Conservation (phyloP, 2,113 vertebrate genomes). For the Epinephelus cyanopodus region DNA sequence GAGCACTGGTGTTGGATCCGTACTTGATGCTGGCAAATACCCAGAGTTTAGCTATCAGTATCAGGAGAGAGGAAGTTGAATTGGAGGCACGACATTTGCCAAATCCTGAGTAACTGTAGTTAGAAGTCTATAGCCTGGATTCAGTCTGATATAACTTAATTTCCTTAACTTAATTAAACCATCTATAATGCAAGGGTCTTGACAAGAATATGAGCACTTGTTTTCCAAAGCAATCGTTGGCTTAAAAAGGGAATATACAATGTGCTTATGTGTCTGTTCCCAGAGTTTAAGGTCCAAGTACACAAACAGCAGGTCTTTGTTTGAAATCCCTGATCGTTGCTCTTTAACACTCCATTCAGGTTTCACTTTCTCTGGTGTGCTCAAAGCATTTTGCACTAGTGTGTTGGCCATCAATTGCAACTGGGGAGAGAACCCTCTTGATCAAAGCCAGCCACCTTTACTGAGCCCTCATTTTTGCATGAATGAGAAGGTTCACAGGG, state of each 20-base stretch:
- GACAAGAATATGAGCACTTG: background rate
- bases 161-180: constrained; percentile 17
- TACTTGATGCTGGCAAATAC: background rate
- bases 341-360: background rate
- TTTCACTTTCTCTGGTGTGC: constrained; percentile 9
- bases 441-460: constrained; percentile 68
- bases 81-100: background rate
- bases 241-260: background rate
- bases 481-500: constrained; percentile 49
- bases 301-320: constrained; percentile 4
- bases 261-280: background rate
- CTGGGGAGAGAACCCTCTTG: constrained; percentile 31
- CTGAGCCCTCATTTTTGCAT: constrained; percentile 34
- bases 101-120: background rate
- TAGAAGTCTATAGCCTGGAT: background rate
- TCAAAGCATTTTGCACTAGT: constrained; percentile 23
- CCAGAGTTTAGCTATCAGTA: background rate
- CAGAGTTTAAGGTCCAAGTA: background rate
- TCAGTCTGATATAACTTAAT: constrained; percentile 9
- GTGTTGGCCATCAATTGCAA: constrained; percentile 32
- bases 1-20: background rate
- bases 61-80: background rate
- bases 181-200: background rate
- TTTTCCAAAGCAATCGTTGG: constrained; percentile 1
- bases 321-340: background rate